Evolutionary conservation across 2,888 invertebrate species (phyloP), one percentile per base, ranked within the genome.

Genomic region (Patella ulyssiponensis): DNA sequence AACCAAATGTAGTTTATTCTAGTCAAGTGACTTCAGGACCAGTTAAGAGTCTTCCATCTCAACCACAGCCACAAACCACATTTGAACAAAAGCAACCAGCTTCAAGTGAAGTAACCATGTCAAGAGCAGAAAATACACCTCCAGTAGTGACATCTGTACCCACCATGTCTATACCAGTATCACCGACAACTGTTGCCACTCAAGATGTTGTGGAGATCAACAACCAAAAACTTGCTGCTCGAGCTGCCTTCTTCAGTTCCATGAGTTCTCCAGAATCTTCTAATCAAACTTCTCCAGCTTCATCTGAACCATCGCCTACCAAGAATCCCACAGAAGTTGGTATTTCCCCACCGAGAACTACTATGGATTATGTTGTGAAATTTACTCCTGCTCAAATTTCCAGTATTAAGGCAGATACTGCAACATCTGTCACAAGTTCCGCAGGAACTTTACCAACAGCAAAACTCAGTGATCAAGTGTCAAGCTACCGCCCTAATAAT

Each of bases 211-310:
- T 84, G 3, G 75, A 77, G 78, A 71, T 82, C 2, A 75, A 79
- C 52, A 81, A 56, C 71, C 83, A 85, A 69, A 87, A 85, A 77
- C 82, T 79, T 73, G 85, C 85, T 73, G 88, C 86, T 3, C 79
- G 88, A 33, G 85, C 83, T 58, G 87, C 84, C 52, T 87, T 88
- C 77, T 88, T 87, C 74, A 87, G 87, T 82, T 86, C 88, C 51
- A 73, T 86, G 58, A 83, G 83, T 51, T 83, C 87, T 52, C 87
- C 87, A 17, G 82, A 83, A 0, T 83, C 85, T 20, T 85, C 85
- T 9, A 81, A 69, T 44, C 76, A 44, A 69, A 52, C 51, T 72
- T 72, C 72, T 44, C 72, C 72, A 52, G 51, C 7, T 44, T 44
- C 33, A 54, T 56, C 80, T 53, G 71, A 73, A 20, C 53, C 75